Conservation (phyloP, 2,113 vertebrate genomes). For the Nanger granti region DNA sequence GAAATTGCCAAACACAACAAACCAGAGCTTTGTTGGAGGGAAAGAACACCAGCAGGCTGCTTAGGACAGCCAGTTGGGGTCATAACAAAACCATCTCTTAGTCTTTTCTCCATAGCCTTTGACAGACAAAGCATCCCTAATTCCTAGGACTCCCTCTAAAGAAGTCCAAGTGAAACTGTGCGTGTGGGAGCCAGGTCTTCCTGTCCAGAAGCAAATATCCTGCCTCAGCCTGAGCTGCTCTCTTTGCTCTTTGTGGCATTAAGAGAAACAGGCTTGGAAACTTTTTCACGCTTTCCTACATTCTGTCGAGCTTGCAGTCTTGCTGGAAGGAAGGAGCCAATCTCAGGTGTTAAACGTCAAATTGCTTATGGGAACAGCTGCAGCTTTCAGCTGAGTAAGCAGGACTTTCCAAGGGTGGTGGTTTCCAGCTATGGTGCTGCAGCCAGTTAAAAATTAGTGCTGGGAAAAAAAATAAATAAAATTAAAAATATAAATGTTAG, state of each 20-base stretch:
- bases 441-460: constrained; percentile 43
- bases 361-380: constrained; percentile 81
- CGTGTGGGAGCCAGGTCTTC: neutral
- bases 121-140: neutral
- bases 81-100: neutral
- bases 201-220: neutral
- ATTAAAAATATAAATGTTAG: neutral
- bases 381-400: constrained; percentile 78
- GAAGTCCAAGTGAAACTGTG: neutral
- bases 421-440: constrained; percentile 22
- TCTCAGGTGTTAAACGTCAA: constrained; percentile 78
- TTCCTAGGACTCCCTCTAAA: neutral
- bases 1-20: neutral
- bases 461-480: neutral
- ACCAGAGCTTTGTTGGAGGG: neutral
- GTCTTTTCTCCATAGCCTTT: neutral
- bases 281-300: constrained; percentile 71
- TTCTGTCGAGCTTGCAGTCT: constrained; percentile 81
- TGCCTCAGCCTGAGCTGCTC: neutral
- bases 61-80: neutral
- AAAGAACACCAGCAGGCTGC: neutral
- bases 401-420: constrained; percentile 59
- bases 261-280: constrained; percentile 67
- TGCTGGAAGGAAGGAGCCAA: constrained; percentile 71
- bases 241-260: constrained; percentile 46